Evolutionary conservation across 2,113 vertebrate genomes (phyloP).

Genomic region (Petaurus breviceps): DNA sequence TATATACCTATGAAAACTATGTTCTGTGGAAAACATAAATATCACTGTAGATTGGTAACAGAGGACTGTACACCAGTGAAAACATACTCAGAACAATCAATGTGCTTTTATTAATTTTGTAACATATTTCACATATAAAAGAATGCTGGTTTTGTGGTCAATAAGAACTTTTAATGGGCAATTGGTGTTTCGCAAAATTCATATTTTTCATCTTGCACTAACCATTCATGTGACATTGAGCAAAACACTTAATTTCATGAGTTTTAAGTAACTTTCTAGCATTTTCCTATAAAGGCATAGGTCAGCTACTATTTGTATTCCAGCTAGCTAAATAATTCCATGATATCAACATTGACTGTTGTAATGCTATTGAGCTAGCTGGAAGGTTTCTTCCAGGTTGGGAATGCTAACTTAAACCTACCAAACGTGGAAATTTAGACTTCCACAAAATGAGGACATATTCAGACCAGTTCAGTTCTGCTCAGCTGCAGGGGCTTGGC

Average conservation of each 20-base stretch:
- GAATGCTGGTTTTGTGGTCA: not conserved
- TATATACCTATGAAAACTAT: not conserved
- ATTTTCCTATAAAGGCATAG: not conserved
- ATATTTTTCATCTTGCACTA: not conserved
- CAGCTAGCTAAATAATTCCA: too few species aligned
- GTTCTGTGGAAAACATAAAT: not conserved
- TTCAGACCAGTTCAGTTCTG: too few species aligned
- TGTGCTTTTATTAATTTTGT: not conserved
- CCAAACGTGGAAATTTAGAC: too few species aligned
- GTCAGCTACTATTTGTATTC: not conserved
- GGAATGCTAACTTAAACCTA: too few species aligned
- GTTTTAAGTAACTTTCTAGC: too few species aligned
- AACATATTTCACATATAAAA: not conserved
- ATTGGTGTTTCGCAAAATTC: not conserved
- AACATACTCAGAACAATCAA: not conserved
- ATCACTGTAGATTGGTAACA: not conserved
- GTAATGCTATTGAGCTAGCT: too few species aligned
- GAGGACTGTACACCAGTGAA: not conserved
- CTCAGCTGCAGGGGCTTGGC: too few species aligned
- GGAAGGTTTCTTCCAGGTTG: too few species aligned
- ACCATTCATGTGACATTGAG: not conserved
- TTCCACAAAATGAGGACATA: too few species aligned
- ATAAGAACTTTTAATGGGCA: too few species aligned
- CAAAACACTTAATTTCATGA: not conserved
- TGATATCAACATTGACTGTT: too few species aligned